phyloP scores from a whole-genome alignment of 2,797 vertebrate genomes.

The Ceryle rudis region DNA sequence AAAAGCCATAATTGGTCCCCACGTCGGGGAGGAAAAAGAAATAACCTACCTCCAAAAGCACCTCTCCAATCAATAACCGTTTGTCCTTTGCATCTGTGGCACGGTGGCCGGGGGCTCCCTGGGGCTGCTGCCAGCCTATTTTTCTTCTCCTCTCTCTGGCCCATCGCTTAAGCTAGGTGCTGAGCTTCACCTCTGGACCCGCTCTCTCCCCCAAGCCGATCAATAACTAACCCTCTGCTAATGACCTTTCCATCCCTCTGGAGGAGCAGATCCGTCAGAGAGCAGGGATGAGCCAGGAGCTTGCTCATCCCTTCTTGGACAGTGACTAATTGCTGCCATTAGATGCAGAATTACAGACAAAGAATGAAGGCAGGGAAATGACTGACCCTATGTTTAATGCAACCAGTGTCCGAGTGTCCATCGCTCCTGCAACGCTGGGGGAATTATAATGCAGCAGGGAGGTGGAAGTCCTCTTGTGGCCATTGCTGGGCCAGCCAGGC shows the following conservation, averaged over 20 bases:
- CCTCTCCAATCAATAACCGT: conserved; percentile 52
- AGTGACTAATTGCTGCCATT: conserved; percentile 82
- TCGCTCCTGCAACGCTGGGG: neutral
- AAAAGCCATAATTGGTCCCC: conserved; percentile 18
- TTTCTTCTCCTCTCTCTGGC: conserved; percentile 41
- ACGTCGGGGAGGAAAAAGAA: conserved; percentile 43
- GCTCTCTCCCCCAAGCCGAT: conserved; percentile 43
- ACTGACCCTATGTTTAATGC: conserved; percentile 43
- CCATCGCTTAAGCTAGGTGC: conserved; percentile 41
- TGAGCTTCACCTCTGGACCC: conserved; percentile 62
- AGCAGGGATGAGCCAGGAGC: conserved; percentile 39
- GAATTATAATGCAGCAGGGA: conserved; percentile 57
- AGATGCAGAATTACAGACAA: conserved; percentile 70
- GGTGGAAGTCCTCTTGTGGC: neutral
- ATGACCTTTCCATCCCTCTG: conserved; percentile 73
- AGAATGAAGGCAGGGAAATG: conserved; percentile 51
- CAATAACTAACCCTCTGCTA: conserved; percentile 75
- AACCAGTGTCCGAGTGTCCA: conserved; percentile 50
- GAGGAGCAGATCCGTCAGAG: conserved; percentile 63
- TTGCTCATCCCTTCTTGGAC: conserved; percentile 69
- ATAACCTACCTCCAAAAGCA: conserved; percentile 60
- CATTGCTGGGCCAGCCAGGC: neutral
- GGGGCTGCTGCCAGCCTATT: conserved; percentile 44
- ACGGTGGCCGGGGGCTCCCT: conserved; percentile 34
- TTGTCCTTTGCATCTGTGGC: conserved; percentile 55